Percentiles rank a stretch among this genome's conserved stretches.
phyloP scores from a whole-genome alignment of 2,888 invertebrate species.

The Caenorhabditis sp. region DNA sequence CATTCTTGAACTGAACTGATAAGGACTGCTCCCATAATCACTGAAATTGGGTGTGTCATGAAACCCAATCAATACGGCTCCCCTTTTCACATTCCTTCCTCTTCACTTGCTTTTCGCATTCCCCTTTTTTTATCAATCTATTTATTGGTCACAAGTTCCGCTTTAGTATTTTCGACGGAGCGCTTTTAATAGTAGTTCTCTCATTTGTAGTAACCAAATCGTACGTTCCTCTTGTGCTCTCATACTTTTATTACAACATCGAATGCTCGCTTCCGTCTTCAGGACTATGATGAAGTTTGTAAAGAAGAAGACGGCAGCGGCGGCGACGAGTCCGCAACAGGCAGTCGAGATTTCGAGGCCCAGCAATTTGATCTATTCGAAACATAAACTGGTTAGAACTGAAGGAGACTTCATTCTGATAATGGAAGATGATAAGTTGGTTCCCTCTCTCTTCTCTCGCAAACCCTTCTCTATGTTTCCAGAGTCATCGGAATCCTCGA shows the following conservation, averaged over 20 bases:
- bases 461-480: slow-evolving; percentile 9
- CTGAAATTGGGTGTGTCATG: neutral
- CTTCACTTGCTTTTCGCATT: neutral
- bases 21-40: slow-evolving; percentile 4
- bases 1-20: neutral
- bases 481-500: slow-evolving; percentile 44
- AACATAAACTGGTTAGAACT: slow-evolving; percentile 35
- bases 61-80: neutral
- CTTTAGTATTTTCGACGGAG: neutral
- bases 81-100: neutral
- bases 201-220: slow-evolving; percentile 8
- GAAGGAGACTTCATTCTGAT: slow-evolving; percentile 42
- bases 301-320: slow-evolving; percentile 42
- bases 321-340: slow-evolving; percentile 20
- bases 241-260: too few relatives aligned
- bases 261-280: slow-evolving; percentile 31
- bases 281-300: slow-evolving; percentile 52
- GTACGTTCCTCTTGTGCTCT: neutral
- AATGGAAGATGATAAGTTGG: slow-evolving; percentile 48
- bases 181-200: slow-evolving; percentile 28
- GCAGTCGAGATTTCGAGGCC: slow-evolving; percentile 42
- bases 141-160: slow-evolving; percentile 53
- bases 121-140: slow-evolving; percentile 12
- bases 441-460: neutral
- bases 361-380: slow-evolving; percentile 37